phyloP scores from a whole-genome alignment of 2,113 vertebrate genomes.

The Enhydra lutris region DNA sequence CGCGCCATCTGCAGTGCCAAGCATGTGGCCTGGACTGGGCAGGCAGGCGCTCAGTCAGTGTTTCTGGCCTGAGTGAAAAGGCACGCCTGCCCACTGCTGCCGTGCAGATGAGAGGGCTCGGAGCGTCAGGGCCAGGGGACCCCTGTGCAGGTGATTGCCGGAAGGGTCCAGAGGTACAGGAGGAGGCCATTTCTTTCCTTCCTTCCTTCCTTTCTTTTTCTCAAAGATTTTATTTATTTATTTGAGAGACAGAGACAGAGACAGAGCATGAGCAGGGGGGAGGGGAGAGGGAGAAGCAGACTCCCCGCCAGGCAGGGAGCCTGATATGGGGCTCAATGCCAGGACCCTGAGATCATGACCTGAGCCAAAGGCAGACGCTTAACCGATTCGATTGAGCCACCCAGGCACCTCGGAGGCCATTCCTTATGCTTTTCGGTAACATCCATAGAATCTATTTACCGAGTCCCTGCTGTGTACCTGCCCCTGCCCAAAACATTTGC shows the following conservation, averaged over 20 bases:
- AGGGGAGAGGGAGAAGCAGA: neutral
- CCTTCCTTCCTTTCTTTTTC: neutral
- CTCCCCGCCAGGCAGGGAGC: neutral
- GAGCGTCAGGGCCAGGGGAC: neutral
- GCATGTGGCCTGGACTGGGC: neutral
- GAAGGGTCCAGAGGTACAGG: neutral
- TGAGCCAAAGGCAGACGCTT: neutral
- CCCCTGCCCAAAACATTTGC: neutral
- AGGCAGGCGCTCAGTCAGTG: neutral
- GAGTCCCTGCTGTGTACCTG: neutral
- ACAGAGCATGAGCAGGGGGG: neutral
- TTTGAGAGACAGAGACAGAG: neutral
- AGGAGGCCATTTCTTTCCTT: neutral
- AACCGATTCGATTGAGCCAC: neutral
- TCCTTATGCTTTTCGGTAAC: neutral
- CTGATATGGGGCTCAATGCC: neutral
- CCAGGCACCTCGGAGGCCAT: neutral
- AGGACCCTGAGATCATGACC: neutral
- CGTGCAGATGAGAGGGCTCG: neutral
- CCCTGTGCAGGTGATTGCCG: neutral
- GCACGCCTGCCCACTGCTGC: neutral
- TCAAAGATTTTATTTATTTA: too few species aligned
- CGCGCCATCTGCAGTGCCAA: neutral
- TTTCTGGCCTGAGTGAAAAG: neutral
- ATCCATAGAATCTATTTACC: accelerated